These are phyloP conservation scores for Gasteruption jaculator DNA, from an alignment of 2,888 invertebrate species.

Conservation along the genomic window DNA sequence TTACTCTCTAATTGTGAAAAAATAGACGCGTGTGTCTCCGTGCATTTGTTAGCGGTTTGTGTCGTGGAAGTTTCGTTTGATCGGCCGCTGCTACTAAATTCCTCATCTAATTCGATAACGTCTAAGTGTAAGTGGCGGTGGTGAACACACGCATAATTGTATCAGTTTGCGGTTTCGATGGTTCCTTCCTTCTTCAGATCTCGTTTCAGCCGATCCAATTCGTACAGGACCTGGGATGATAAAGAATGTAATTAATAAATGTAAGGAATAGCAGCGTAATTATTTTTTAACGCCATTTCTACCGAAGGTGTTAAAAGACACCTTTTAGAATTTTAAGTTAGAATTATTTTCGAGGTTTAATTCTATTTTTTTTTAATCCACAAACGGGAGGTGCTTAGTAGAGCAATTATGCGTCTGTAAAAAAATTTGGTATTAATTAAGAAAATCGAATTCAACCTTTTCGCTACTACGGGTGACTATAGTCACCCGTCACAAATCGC, in stretches of 20 bases:
- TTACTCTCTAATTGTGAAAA: constrained; percentile 19
- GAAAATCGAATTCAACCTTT: no score
- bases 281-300: no score
- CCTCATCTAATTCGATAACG: constrained; percentile 28
- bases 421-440: no score
- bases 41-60: constrained; percentile 23
- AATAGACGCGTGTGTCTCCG: constrained; percentile 47
- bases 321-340: no score
- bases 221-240: constrained; percentile 59
- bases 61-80: constrained; percentile 21
- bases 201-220: constrained; percentile 53
- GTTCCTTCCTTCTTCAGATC: constrained; percentile 24
- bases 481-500: no score
- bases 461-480: no score
- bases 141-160: constrained; percentile 49
- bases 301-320: no score
- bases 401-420: no score
- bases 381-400: no score
- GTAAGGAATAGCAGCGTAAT: neutral
- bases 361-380: no score
- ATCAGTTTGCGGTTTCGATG: constrained; percentile 39
- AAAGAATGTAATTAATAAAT: constrained; percentile 14
- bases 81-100: constrained; percentile 19
- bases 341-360: no score
- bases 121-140: constrained; percentile 37